Evolutionary conservation across 2,113 vertebrate genomes (phyloP).

Genomic region (Nematolebias whitei): DNA sequence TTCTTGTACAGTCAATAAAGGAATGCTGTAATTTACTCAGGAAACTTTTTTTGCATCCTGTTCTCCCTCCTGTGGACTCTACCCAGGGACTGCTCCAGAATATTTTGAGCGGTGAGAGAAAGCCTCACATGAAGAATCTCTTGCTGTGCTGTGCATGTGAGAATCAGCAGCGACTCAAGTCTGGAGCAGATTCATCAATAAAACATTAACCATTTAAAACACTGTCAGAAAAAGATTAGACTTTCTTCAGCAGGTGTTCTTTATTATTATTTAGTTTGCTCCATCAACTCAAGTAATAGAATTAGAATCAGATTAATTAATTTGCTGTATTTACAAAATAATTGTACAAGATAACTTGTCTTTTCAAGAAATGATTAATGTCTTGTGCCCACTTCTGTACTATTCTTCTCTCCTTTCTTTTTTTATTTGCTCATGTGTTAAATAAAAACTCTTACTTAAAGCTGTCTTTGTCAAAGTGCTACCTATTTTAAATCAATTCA

Average conservation of each 20-base stretch:
- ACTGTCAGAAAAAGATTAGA: not conserved
- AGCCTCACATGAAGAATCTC: not conserved
- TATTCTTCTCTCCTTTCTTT: not conserved
- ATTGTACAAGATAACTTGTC: not conserved
- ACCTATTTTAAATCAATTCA: not conserved
- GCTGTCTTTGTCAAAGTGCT: not conserved
- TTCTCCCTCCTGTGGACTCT: not conserved
- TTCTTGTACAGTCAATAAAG: not conserved
- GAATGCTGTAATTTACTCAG: not conserved
- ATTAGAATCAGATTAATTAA: too few relatives aligned
- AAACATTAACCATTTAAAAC: not conserved
- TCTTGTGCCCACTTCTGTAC: not conserved
- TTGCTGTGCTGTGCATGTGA: not conserved
- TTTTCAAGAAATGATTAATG: slow-evolving; percentile 55
- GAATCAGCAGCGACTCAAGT: not conserved
- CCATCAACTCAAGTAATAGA: not conserved
- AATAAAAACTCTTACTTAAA: not conserved
- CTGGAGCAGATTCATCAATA: not conserved
- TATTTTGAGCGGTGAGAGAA: not conserved
- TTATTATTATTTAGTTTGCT: not conserved
- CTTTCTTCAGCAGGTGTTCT: too few relatives aligned
- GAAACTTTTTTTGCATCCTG: not conserved
- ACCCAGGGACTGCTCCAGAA: not conserved
- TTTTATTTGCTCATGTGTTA: not conserved
- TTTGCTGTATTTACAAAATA: not conserved